Conservation (phyloP, 92 coral and sea anemone genomes). For the Pocillopora meandrina region DNA sequence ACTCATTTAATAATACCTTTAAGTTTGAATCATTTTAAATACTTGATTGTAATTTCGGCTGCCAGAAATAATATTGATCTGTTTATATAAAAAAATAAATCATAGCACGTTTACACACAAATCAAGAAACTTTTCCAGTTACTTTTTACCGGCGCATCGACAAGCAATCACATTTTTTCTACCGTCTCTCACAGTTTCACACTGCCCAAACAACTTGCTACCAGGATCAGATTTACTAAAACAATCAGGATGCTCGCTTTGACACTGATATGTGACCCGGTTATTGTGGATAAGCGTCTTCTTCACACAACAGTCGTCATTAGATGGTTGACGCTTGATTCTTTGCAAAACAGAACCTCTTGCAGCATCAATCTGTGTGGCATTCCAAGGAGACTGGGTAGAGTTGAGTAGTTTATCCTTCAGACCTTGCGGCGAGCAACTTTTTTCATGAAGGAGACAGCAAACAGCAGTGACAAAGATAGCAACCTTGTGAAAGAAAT, state of each 20-base stretch:
- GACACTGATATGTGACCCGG: neutral
- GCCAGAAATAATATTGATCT: no score
- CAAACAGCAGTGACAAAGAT: neutral
- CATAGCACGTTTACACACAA: no score
- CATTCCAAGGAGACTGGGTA: neutral
- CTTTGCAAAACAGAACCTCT: neutral
- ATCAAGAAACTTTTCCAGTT: no score
- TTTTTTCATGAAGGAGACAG: neutral
- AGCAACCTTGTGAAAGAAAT: neutral
- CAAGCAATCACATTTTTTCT: neutral
- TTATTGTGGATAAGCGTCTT: neutral
- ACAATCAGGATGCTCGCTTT: constrained; percentile 14
- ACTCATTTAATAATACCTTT: no score
- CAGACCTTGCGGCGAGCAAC: neutral
- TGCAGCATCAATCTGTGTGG: neutral
- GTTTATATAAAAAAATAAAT: no score
- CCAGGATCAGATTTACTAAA: neutral
- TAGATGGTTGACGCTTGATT: neutral
- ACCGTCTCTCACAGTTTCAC: neutral
- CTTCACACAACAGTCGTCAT: neutral
- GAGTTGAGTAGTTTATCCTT: neutral
- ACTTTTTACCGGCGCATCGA: neutral
- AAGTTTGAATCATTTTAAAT: no score
- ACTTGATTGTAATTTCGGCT: no score
- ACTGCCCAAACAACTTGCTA: neutral